phyloP scores from a whole-genome alignment of 2,888 invertebrate genomes.

The Folsomia candida region DNA sequence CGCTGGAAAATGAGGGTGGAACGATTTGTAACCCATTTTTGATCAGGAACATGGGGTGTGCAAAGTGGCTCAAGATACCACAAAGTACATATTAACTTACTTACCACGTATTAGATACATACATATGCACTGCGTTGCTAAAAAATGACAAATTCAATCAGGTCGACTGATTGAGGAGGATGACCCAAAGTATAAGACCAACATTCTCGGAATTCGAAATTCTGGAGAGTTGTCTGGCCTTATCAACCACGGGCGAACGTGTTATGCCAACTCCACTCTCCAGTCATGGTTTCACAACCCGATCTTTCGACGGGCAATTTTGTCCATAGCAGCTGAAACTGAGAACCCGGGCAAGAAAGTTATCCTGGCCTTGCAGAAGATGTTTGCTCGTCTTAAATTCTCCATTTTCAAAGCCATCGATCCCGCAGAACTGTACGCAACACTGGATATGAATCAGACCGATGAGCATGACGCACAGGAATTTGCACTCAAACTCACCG shows the following conservation, averaged over 20 bases:
- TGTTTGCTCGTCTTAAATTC: not conserved
- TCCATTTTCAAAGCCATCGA: not conserved
- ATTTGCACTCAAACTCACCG: slow-evolving; percentile 63
- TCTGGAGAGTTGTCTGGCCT: slow-evolving; percentile 61
- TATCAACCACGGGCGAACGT: slow-evolving; percentile 66
- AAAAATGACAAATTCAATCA: not conserved
- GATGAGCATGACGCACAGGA: slow-evolving; percentile 67
- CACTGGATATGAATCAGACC: slow-evolving; percentile 60
- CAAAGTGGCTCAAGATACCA: not conserved
- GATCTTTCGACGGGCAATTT: slow-evolving; percentile 43
- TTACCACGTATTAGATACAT: too few species aligned
- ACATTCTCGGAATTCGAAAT: slow-evolving; percentile 34
- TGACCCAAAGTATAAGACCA: not conserved
- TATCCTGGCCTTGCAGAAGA: not conserved
- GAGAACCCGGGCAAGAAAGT: not conserved
- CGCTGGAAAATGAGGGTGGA: not conserved
- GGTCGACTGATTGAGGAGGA: not conserved
- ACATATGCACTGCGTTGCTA: too few species aligned
- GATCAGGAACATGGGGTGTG: not conserved
- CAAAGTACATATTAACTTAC: not conserved
- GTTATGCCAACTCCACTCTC: slow-evolving; percentile 65
- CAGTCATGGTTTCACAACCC: slow-evolving; percentile 66
- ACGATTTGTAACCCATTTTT: not conserved
- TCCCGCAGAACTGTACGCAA: slow-evolving; percentile 56
- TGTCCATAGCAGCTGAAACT: not conserved